Percentiles rank a stretch among this genome's conserved stretches.
Evolutionary conservation across 2,797 vertebrate genomes (phyloP).

Genomic region (Streptopelia turtur): DNA sequence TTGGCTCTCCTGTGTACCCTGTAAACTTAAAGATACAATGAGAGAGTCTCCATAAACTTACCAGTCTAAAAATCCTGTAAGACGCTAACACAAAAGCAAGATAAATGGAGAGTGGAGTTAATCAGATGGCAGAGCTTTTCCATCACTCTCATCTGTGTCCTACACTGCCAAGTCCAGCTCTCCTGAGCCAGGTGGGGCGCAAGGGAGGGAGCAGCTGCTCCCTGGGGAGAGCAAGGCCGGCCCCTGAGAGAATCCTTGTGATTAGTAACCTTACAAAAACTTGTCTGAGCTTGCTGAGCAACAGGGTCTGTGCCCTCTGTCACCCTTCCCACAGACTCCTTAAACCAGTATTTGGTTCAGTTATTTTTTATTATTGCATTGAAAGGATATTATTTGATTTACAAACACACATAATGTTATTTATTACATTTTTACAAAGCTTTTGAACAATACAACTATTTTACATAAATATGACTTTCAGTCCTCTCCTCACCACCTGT

Average conservation of each 20-base stretch:
- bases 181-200: accelerated
- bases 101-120: neutral
- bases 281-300: neutral
- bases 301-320: neutral
- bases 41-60: neutral
- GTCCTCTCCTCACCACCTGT: neutral
- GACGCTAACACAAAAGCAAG: neutral
- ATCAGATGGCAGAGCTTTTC: neutral
- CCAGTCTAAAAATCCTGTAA: neutral
- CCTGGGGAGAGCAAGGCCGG: neutral
- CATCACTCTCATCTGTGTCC: neutral
- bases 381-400: neutral
- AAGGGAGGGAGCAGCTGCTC: neutral
- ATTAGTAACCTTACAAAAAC: neutral
- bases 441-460: conserved; percentile 14
- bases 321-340: neutral
- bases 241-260: neutral
- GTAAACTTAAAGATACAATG: neutral
- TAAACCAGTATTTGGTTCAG: neutral
- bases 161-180: neutral
- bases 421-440: conserved; percentile 38
- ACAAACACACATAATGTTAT: neutral
- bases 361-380: conserved; percentile 16
- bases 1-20: neutral
- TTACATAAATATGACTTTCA: neutral